Conservation (phyloP, 1,140 invertebrate genomes). For the Leguminivora glycinivorella region DNA sequence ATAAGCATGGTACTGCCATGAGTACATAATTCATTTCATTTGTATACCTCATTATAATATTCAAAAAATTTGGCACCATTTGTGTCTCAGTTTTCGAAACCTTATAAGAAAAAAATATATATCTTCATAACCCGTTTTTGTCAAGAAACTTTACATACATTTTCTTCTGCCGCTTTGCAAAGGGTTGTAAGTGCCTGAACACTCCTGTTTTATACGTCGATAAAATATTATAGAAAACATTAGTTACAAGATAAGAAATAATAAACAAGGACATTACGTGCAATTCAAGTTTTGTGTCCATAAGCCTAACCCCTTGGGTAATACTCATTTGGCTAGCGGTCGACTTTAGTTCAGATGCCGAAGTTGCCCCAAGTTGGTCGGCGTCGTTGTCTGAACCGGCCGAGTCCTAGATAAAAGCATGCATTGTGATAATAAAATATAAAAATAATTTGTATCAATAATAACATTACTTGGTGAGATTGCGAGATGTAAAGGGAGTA, state of each 20-base stretch:
- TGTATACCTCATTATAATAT: too few species aligned
- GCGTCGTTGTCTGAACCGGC: background rate
- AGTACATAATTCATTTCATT: too few species aligned
- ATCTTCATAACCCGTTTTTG: too few species aligned
- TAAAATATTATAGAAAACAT: background rate
- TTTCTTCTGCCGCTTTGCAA: background rate
- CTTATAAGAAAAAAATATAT: too few species aligned
- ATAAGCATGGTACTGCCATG: too few species aligned
- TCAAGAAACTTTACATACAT: background rate
- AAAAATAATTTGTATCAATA: too few species aligned
- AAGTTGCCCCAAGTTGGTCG: background rate
- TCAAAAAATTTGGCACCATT: too few species aligned
- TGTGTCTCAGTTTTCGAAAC: too few species aligned
- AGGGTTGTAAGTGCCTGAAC: background rate
- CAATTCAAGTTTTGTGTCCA: slow-evolving; percentile 44
- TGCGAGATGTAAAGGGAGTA: too few species aligned
- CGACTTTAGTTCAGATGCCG: background rate
- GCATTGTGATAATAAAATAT: background rate
- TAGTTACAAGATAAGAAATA: background rate
- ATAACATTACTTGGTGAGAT: too few species aligned
- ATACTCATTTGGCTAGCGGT: slow-evolving; percentile 2
- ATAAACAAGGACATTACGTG: slow-evolving; percentile 34
- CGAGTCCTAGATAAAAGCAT: background rate
- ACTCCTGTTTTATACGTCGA: background rate
- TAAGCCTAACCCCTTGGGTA: background rate